Evolutionary conservation across 2,888 invertebrate genomes (phyloP).

Genomic region (Anodontia alba): DNA sequence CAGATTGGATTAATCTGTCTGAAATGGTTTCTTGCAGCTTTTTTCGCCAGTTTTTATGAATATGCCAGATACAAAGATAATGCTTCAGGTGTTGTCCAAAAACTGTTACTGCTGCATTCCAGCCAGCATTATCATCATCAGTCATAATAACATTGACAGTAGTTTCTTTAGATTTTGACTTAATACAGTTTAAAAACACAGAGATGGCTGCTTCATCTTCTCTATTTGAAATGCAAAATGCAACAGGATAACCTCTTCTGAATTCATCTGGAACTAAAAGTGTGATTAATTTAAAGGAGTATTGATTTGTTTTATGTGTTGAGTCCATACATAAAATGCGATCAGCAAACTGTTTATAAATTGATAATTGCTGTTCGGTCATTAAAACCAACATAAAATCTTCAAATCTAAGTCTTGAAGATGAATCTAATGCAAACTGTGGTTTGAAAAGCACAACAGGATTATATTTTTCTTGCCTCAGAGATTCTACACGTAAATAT

Average conservation of each 20-base stretch:
- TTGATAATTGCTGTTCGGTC: too few species aligned
- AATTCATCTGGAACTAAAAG: neutral
- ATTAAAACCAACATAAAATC: too few species aligned
- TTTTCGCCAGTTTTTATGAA: too few species aligned
- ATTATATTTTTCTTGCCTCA: too few species aligned
- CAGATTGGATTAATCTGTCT: too few species aligned
- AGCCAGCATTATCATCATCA: constrained; percentile 18
- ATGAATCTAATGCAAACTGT: too few species aligned
- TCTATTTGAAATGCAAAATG: constrained; percentile 21
- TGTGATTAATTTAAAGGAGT: neutral
- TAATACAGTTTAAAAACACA: neutral
- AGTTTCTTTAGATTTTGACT: neutral
- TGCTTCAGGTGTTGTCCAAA: constrained; percentile 13
- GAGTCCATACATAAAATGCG: too few species aligned
- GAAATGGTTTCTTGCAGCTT: too few species aligned
- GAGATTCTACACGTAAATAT: too few species aligned
- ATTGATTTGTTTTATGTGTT: neutral
- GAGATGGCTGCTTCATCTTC: constrained; percentile 4
- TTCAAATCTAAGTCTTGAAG: too few species aligned
- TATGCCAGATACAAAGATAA: constrained; percentile 20
- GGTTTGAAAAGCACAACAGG: too few species aligned
- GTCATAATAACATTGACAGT: neutral
- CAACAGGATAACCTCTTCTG: constrained; percentile 10
- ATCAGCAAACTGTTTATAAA: too few species aligned
- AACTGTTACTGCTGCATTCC: constrained; percentile 13